Evolutionary conservation across 1,140 invertebrate species (phyloP).

Genomic region (Patella vulgata): DNA sequence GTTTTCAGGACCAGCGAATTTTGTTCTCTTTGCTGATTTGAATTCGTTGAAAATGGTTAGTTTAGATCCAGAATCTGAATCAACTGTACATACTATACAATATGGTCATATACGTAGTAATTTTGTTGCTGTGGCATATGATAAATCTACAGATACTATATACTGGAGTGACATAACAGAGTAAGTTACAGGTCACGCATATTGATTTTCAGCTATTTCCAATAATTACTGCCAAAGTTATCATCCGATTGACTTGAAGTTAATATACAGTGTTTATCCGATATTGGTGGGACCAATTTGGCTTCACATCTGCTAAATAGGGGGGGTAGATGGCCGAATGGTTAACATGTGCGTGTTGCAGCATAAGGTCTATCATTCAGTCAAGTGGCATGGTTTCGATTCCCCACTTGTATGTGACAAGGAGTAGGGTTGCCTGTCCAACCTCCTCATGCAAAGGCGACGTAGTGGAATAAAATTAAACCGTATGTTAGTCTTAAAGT

Average conservation of each 20-base stretch:
- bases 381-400: no score
- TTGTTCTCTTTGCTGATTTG: constrained; percentile 46
- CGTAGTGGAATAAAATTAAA: no score
- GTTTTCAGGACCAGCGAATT: constrained; percentile 42
- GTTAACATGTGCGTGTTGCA: no score
- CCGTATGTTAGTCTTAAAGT: no score
- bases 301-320: neutral
- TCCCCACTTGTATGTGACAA: no score
- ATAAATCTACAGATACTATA: constrained; percentile 30
- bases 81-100: constrained; percentile 25
- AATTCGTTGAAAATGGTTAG: constrained; percentile 45
- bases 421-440: no score
- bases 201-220: no score
- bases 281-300: constrained; percentile 3
- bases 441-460: no score
- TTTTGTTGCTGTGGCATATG: constrained; percentile 41
- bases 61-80: constrained; percentile 34
- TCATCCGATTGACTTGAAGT: no score
- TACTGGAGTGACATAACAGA: constrained; percentile 47
- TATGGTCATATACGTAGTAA: constrained; percentile 35
- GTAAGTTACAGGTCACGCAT: constrained; percentile 16
- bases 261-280: neutral
- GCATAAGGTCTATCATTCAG: no score
- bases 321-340: no score
- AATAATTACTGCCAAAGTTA: neutral